Conservation (phyloP, 2,797 vertebrate genomes). For the Iguana delicatissima region DNA sequence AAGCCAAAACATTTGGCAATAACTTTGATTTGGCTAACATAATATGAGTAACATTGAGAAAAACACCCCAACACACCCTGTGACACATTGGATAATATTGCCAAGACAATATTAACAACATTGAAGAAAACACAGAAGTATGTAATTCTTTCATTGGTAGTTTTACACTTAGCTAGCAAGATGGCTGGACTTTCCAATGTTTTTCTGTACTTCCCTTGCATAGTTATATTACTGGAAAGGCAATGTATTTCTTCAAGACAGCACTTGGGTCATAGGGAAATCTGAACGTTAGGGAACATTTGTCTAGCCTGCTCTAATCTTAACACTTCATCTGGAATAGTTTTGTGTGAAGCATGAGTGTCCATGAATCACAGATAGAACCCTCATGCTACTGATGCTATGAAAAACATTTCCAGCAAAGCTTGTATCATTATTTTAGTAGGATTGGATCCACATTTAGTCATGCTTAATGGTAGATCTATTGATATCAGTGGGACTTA, state of each 20-base stretch:
- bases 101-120: constrained; percentile 28
- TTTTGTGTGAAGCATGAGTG: not conserved
- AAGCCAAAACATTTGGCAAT: constrained; percentile 25
- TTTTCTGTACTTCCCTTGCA: not conserved
- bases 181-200: not conserved
- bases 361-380: not conserved
- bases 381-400: not conserved
- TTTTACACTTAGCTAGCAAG: not conserved
- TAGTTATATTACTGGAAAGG: not conserved
- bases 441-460: not conserved
- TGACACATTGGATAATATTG: constrained; percentile 47
- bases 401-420: not conserved
- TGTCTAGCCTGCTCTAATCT: not conserved
- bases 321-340: not conserved
- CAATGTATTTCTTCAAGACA: not conserved
- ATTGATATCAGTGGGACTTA: not conserved
- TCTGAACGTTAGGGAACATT: not conserved
- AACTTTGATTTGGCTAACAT: constrained; percentile 24
- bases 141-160: not conserved
- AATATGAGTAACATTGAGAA: constrained; percentile 32
- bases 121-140: not conserved
- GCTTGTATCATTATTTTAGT: not conserved
- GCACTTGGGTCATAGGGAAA: not conserved
- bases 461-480: not conserved
- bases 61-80: constrained; percentile 61